Percentiles rank a stretch among this genome's conserved stretches.
phyloP scores from a whole-genome alignment of 2,797 vertebrate genomes.

The Apogon talboti region DNA sequence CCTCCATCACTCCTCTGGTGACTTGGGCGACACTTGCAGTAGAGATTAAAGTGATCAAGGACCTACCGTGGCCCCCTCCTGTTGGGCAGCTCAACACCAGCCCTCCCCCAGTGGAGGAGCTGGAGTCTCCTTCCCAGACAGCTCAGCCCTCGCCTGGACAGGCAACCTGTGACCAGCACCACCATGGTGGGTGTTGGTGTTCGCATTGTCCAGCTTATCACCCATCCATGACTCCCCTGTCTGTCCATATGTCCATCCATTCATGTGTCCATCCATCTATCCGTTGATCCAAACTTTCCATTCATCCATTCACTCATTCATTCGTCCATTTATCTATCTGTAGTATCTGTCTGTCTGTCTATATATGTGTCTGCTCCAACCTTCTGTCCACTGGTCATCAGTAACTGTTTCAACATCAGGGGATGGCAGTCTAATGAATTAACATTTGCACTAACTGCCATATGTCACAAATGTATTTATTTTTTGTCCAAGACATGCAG shows the following conservation, averaged over 20 bases:
- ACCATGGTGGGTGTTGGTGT: constrained; percentile 92
- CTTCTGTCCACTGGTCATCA: too few relatives aligned
- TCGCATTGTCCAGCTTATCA: constrained; percentile 62
- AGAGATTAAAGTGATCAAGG: constrained; percentile 99
- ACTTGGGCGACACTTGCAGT: constrained; percentile 85
- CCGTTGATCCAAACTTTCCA: background rate
- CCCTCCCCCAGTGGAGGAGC: constrained; percentile 86
- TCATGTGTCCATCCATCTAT: background rate
- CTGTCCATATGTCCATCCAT: background rate
- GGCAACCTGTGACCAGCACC: constrained; percentile 88
- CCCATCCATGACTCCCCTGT: constrained; percentile 12
- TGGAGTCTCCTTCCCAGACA: constrained; percentile 85
- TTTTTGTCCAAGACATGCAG: too few relatives aligned
- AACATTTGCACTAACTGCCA: too few relatives aligned
- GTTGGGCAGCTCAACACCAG: constrained; percentile 96
- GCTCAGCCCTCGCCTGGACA: constrained; percentile 84
- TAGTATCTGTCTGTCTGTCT: background rate
- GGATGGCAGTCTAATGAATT: too few relatives aligned
- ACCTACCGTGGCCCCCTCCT: constrained; percentile 97
- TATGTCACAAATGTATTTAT: too few relatives aligned
- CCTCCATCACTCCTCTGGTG: constrained; percentile 67
- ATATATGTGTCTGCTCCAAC: too few relatives aligned
- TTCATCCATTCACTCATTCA: background rate
- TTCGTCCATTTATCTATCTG: constrained; percentile 5
- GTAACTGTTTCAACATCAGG: too few relatives aligned